Percentiles rank a stretch among this genome's conserved stretches.
These are phyloP conservation scores for Choristoneura fumiferana DNA, from an alignment of 1,140 invertebrate species.

Conservation along the genomic window DNA sequence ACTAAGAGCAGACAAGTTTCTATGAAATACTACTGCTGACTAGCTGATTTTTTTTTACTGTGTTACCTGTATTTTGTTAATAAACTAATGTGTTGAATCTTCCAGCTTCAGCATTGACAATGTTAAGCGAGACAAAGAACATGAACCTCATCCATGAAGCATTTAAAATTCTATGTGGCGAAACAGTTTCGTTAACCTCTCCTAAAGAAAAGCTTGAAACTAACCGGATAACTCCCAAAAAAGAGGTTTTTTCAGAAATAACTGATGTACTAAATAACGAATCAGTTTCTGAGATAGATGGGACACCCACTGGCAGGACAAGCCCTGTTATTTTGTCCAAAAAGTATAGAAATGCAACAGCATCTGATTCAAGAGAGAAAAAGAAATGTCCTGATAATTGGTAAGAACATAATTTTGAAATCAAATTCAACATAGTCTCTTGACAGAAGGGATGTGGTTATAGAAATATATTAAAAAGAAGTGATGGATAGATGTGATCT, in stretches of 20 bases:
- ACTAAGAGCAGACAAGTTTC: too few relatives aligned
- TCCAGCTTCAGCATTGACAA: slow-evolving; percentile 51
- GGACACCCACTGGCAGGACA: slow-evolving; percentile 49
- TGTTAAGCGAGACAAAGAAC: slow-evolving; percentile 54
- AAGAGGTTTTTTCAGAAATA: slow-evolving; percentile 24
- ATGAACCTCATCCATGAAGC: slow-evolving; percentile 43
- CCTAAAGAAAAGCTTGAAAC: slow-evolving; percentile 16
- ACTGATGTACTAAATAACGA: slow-evolving; percentile 35
- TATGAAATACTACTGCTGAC: too few relatives aligned
- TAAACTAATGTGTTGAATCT: slow-evolving; percentile 21
- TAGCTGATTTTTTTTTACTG: not conserved
- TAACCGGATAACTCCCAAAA: slow-evolving; percentile 27
- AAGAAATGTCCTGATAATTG: slow-evolving; percentile 59
- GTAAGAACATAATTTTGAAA: too few relatives aligned
- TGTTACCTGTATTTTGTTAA: too few relatives aligned
- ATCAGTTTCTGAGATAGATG: slow-evolving; percentile 54
- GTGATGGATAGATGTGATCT: too few relatives aligned
- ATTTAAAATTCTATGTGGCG: slow-evolving; percentile 53
- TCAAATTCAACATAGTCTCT: too few relatives aligned
- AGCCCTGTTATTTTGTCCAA: slow-evolving; percentile 63
- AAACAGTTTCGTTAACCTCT: slow-evolving; percentile 24
- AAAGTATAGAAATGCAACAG: slow-evolving; percentile 33
- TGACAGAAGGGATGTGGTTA: too few relatives aligned
- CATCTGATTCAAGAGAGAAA: slow-evolving; percentile 48
- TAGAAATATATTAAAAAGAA: too few relatives aligned